These are phyloP conservation scores for Actinia equina DNA, from an alignment of 64 coral and sea anemone species.

Conservation along the genomic window DNA sequence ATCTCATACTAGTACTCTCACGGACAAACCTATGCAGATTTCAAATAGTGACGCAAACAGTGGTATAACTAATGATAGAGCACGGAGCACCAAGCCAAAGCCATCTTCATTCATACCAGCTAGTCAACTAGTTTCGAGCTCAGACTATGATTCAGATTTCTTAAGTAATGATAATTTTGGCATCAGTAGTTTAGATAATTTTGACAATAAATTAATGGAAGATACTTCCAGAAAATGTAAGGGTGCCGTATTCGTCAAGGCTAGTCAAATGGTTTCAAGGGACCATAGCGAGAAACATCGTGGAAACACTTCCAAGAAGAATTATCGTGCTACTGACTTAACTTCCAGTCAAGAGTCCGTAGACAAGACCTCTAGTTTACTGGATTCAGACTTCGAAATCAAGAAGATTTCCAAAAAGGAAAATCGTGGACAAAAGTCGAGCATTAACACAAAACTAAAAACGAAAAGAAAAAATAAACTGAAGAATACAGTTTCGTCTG, in stretches of 20 bases:
- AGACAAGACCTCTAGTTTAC: not conserved
- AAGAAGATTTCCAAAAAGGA: not conserved
- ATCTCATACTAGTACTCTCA: not conserved
- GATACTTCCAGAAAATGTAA: not conserved
- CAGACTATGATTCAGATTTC: not conserved
- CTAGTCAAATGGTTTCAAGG: constrained; percentile 1
- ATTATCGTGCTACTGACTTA: no score
- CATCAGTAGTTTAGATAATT: not conserved
- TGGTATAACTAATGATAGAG: not conserved
- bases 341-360: not conserved
- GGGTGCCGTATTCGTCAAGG: not conserved
- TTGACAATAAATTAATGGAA: not conserved
- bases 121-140: not conserved
- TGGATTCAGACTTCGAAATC: not conserved
- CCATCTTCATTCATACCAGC: not conserved
- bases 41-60: not conserved
- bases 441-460: not conserved
- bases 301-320: no score
- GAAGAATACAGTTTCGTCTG: not conserved
- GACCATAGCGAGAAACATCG: not conserved
- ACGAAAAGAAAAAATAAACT: not conserved
- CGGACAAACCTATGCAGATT: not conserved
- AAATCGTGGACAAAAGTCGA: not conserved
- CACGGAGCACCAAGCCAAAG: not conserved
- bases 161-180: not conserved